These are phyloP conservation scores for Capreolus pygargus DNA, from an alignment of 2,113 vertebrate genomes.

Conservation along the genomic window DNA sequence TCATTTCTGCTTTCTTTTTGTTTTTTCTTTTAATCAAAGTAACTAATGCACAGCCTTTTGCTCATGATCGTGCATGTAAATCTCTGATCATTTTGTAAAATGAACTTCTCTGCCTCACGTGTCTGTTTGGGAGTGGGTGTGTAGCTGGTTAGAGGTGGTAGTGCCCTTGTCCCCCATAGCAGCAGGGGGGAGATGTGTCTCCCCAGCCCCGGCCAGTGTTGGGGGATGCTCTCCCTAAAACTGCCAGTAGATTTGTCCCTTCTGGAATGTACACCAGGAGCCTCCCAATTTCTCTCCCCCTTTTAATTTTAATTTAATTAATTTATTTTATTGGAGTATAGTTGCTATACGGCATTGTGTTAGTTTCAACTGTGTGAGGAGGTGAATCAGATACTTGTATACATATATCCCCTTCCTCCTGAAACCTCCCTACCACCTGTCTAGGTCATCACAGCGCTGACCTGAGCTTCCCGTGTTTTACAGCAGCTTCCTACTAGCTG, in stretches of 20 bases:
- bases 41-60: neutral
- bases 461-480: neutral
- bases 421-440: neutral
- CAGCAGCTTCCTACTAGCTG: neutral
- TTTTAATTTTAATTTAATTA: neutral
- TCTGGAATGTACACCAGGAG: neutral
- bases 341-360: neutral
- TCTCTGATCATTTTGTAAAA: neutral
- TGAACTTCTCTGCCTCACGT: neutral
- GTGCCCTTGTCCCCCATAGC: neutral
- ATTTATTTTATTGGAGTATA: neutral
- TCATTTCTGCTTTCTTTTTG: neutral
- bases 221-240: neutral
- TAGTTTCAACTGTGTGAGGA: neutral
- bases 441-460: neutral
- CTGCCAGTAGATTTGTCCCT: neutral
- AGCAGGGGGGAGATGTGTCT: too few species aligned
- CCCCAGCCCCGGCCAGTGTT: rapidly evolving
- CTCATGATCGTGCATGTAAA: neutral
- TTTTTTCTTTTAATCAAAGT: neutral
- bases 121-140: too few species aligned
- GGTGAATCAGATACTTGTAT: neutral
- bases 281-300: neutral
- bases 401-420: neutral
- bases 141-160: neutral